phyloP scores from a whole-genome alignment of 2,113 vertebrate species.

The Promerops cafer region DNA sequence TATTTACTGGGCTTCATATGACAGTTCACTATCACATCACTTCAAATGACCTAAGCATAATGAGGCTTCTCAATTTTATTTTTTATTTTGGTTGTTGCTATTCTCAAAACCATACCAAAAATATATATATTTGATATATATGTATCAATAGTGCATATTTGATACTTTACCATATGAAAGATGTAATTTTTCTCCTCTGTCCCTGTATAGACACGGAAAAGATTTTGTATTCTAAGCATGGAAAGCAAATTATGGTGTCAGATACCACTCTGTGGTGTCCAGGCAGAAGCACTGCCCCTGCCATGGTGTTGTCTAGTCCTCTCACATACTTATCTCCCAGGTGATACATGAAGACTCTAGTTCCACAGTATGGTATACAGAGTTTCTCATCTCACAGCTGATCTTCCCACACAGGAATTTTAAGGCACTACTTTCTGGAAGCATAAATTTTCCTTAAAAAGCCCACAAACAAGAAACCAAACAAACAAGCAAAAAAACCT shows the following conservation, averaged over 20 bases:
- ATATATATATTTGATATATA: neutral
- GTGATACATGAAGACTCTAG: neutral
- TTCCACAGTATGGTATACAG: too few relatives aligned
- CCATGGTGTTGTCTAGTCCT: neutral
- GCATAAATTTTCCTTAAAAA: neutral
- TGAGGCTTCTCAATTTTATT: neutral
- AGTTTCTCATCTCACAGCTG: neutral
- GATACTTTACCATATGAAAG: neutral
- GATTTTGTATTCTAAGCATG: neutral
- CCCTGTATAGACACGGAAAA: neutral
- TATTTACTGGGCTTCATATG: neutral
- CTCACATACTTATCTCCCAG: neutral
- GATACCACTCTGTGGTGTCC: neutral
- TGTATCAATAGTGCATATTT: neutral
- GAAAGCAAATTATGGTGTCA: neutral
- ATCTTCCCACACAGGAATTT: neutral
- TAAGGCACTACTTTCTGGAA: neutral
- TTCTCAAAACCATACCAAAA: neutral
- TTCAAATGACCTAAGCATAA: neutral
- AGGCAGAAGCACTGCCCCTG: neutral
- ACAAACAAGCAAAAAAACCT: fast-evolving
- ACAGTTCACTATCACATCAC: neutral
- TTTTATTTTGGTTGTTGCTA: neutral
- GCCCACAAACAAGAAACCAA: neutral
- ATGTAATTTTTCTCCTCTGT: neutral